Base-by-base conservation (phyloP, 2,113 vertebrate genomes). In the Orycteropus afer region DNA sequence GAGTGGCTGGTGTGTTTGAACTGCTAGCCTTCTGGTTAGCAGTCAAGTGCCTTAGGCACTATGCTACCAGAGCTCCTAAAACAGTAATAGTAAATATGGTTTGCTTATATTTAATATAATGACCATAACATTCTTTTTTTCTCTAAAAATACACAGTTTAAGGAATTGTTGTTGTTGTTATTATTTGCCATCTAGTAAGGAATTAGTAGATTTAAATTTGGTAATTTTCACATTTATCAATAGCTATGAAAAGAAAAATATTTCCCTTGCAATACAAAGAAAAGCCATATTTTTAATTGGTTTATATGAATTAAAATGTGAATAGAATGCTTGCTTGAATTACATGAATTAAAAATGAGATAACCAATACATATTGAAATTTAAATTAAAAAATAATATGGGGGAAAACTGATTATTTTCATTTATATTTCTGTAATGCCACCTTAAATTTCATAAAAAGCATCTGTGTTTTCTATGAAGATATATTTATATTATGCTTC, bases 331-430 rank as follows among this genome's bases (percentile, higher is more conserved):
- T 93, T 86, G 94, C 96, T 92, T 86, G 86, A 84, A 76, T 81
- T 96, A 18, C 74, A 69, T 79, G 76, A 94, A 93, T 94, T 97
- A 89, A 96, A 97, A 97, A 89, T 77, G 90, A 91, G 77, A 94
- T 77, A 93, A 94, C 86, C 77, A 92, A 71, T 95, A 80, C 25
- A 93, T 94, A 96, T 94, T 94, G 97, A 89, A 94, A 51, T 95
- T 65, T 97, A 97, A 93, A 96, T 86, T 49, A 51, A 0, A 49
- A 97, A 89, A 92, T 77, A 15, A 86, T 89, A n/a, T 37, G 88
- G 79, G 89, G 84, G 59, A 83, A 86, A 96, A 57, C 69, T 94
- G 89, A 83, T 79, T 34, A 37, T 34, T 42, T 84, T 42, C 77
- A 74, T 74, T 63, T 76, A 7, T 83, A 80, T 73, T 95, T 61